These are phyloP conservation scores for Aphelinus atriplicis DNA, from an alignment of 1,140 invertebrate genomes.

Conservation along the genomic window DNA sequence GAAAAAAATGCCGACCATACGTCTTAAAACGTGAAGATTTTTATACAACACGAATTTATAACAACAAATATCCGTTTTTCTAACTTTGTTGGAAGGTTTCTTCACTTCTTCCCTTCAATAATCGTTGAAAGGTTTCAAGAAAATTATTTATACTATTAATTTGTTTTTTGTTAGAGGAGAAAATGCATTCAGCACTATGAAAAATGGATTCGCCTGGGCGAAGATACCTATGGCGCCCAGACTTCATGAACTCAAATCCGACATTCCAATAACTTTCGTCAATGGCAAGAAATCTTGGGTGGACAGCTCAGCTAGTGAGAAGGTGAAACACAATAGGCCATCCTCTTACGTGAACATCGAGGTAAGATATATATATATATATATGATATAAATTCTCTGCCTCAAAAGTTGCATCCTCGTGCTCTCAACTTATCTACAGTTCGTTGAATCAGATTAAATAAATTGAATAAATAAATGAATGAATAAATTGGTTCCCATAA, in stretches of 20 bases:
- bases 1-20: no score
- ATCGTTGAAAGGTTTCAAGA: no score
- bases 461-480: no score
- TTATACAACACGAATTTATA: no score
- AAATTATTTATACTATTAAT: no score
- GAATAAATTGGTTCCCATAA: neutral
- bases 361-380: slow-evolving; percentile 64
- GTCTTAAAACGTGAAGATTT: no score
- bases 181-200: slow-evolving; percentile 91
- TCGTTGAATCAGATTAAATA: neutral
- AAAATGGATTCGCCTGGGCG: slow-evolving; percentile 92
- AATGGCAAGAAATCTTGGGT: slow-evolving; percentile 95
- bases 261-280: slow-evolving; percentile 90
- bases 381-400: no score
- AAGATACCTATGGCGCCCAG: slow-evolving; percentile 92
- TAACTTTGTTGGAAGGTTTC: no score
- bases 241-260: slow-evolving; percentile 74
- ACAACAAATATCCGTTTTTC: no score
- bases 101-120: no score
- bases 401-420: no score
- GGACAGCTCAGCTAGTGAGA: slow-evolving; percentile 82
- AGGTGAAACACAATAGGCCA: slow-evolving; percentile 76
- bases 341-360: slow-evolving; percentile 85
- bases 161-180: slow-evolving; percentile 77
- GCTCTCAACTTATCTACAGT: slow-evolving; percentile 16